Percentiles rank a stretch among this genome's conserved stretches.
Evolutionary conservation across 2,888 invertebrate genomes (phyloP).

Genomic region (Strigamia crassipes): DNA sequence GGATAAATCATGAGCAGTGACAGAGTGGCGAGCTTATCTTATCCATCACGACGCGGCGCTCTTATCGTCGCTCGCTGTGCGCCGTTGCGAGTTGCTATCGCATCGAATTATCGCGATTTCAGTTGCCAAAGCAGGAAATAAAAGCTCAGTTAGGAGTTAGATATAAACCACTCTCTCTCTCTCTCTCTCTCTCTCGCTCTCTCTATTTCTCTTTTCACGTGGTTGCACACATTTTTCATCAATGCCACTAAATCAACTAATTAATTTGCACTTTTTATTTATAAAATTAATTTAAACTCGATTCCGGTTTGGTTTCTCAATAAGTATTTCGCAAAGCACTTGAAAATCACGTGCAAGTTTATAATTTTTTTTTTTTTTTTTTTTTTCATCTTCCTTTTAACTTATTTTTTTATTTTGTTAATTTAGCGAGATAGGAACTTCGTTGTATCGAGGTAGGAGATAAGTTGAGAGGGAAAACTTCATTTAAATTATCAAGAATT

Average conservation of each 20-base stretch:
- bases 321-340: not conserved
- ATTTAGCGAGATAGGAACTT: conserved; percentile 14
- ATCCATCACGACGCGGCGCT: conserved; percentile 44
- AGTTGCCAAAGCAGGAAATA: conserved; percentile 21
- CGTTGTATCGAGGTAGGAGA: not conserved
- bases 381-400: not conserved
- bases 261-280: not conserved
- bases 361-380: not conserved
- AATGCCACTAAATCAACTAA: conserved; percentile 12
- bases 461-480: conserved; percentile 40
- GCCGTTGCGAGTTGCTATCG: conserved; percentile 17
- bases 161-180: conserved; percentile 16
- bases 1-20: conserved; percentile 45
- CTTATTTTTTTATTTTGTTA: not conserved
- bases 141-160: conserved; percentile 17
- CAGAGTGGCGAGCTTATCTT: conserved; percentile 45
- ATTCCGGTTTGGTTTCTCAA: no score
- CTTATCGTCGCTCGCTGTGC: conserved; percentile 8
- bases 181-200: not conserved
- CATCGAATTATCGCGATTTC: conserved; percentile 21
- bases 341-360: not conserved
- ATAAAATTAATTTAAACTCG: no score
- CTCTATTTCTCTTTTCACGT: conserved; percentile 16
- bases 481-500: conserved; percentile 44
- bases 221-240: conserved; percentile 21